Percentiles rank a stretch among this genome's conserved stretches.
Evolutionary conservation across 2,888 invertebrate species (phyloP).

Genomic region (Drosophila pseudotalamancana): DNA sequence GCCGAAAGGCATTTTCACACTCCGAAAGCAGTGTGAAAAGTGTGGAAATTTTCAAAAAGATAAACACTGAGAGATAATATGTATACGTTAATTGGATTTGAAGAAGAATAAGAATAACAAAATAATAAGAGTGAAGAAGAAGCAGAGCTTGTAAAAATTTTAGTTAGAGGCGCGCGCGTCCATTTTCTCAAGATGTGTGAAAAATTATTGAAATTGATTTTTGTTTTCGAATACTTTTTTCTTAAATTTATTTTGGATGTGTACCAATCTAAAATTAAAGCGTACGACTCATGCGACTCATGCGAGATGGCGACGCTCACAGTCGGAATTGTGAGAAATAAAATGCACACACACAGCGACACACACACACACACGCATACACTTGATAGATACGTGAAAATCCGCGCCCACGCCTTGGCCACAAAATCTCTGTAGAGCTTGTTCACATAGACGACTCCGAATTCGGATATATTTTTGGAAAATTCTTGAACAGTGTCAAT

Average conservation of each 20-base stretch:
- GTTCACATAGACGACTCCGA: conserved; percentile 69
- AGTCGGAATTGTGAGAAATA: conserved; percentile 41
- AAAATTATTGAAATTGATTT: conserved; percentile 63
- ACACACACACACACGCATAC: neutral
- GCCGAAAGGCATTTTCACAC: conserved; percentile 9
- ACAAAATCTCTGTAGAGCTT: conserved; percentile 36
- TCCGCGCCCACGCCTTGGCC: conserved; percentile 66
- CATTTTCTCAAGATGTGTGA: conserved; percentile 52
- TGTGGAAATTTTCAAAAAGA: conserved; percentile 31
- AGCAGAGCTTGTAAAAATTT: conserved; percentile 18
- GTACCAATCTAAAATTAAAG: conserved; percentile 66
- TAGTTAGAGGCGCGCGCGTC: conserved; percentile 45
- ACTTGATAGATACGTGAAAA: conserved; percentile 21
- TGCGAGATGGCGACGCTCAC: conserved; percentile 55
- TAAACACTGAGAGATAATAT: conserved; percentile 24
- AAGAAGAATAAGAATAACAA: conserved; percentile 1
- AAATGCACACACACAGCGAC: conserved; percentile 20
- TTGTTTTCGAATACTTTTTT: conserved; percentile 16
- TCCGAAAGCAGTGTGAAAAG: conserved; percentile 53
- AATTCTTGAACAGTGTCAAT: conserved; percentile 63
- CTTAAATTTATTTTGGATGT: conserved; percentile 47
- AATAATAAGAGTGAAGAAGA: neutral
- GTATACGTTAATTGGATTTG: conserved; percentile 23
- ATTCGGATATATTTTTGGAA: conserved; percentile 83
- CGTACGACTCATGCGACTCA: conserved; percentile 73